Conservation (phyloP, 2,113 vertebrate species). For the Physeter macrocephalus region DNA sequence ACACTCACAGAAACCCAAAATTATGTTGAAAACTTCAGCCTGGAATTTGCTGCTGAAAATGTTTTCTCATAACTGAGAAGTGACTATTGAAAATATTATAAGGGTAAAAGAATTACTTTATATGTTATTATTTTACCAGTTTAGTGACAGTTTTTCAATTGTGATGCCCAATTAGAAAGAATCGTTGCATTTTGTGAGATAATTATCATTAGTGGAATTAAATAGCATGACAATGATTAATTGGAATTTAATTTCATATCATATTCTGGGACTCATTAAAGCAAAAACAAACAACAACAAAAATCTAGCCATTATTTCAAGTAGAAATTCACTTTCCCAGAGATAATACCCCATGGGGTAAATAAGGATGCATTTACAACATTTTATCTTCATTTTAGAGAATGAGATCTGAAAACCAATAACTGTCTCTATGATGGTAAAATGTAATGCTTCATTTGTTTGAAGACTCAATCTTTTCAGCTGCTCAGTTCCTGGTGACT, state of each 20-base stretch:
- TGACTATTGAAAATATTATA: constrained; percentile 4
- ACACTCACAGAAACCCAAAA: constrained; percentile 5
- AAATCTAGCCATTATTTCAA: constrained; percentile 46
- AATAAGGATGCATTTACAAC: constrained; percentile 18
- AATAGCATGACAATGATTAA: constrained; percentile 30
- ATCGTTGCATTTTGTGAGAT: constrained; percentile 21
- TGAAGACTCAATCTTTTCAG: constrained; percentile 8
- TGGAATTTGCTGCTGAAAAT: not conserved
- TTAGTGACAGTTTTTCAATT: constrained; percentile 32
- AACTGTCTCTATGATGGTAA: not conserved
- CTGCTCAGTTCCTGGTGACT: constrained; percentile 33
- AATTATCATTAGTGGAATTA: constrained; percentile 40
- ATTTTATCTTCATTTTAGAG: constrained; percentile 30
- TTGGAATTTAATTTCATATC: constrained; percentile 45
- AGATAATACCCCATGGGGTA: constrained; percentile 5
- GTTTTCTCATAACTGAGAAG: constrained; percentile 21
- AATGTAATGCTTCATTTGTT: constrained; percentile 28
- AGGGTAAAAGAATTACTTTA: constrained; percentile 12
- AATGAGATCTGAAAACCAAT: constrained; percentile 13
- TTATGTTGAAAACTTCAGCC: not conserved
- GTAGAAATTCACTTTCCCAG: constrained; percentile 24
- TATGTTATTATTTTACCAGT: not conserved
- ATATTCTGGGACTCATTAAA: constrained; percentile 42
- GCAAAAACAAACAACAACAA: constrained; percentile 37
- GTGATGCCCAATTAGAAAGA: constrained; percentile 16